Base-by-base conservation (phyloP, 2,888 invertebrate species). In the Hoplodrina ambigua region DNA sequence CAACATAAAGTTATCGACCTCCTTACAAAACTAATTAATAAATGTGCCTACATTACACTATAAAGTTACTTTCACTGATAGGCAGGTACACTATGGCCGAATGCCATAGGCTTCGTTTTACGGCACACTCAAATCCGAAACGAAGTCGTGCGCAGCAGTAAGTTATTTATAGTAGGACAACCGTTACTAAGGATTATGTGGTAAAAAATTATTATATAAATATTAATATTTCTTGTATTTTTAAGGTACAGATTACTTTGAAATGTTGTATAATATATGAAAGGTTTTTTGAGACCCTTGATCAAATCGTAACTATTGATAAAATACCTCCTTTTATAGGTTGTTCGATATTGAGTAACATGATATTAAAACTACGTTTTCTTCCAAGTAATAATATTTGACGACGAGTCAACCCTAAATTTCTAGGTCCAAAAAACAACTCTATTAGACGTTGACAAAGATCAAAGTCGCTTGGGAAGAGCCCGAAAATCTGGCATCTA, bases 401-500 rank as follows among this genome's bases (percentile, higher is more conserved):
- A 74, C 70, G 33, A 58, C 15, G 19, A 75, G 54, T 57, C 64
- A 69, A 69, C 63, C 69, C 17, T 57, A 44, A 52, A 46, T 0
- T n/a, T 17, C 0, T 7, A 8, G 4, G 4, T 53, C n/a, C 19
- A 37, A 74, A 71, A 72, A 63, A 53, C 54, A 19, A 64, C 56
- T 74, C 19, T 66, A 67, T 44, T 0, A 1, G 0, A 33, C 10
- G 2, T 30, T 41, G 17, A 66, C 37, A 77, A 65, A 62, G 58
- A 46, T 64, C 52, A 72, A 52, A 72, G 41, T 74, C n/a, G 59
- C 13, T 60, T 72, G 60, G 6, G 2, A 44, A 55, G 30, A 20
- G 71, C 11, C 13, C 37, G 46, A 75, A 72, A 79, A 78, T 79
- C 74, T 63, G 72, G 60, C 57, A 62, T 81, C 65, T 73, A 78